These are phyloP conservation scores for Cinclus mexicanus DNA, from an alignment of 2,113 vertebrate genomes.

Conservation along the genomic window DNA sequence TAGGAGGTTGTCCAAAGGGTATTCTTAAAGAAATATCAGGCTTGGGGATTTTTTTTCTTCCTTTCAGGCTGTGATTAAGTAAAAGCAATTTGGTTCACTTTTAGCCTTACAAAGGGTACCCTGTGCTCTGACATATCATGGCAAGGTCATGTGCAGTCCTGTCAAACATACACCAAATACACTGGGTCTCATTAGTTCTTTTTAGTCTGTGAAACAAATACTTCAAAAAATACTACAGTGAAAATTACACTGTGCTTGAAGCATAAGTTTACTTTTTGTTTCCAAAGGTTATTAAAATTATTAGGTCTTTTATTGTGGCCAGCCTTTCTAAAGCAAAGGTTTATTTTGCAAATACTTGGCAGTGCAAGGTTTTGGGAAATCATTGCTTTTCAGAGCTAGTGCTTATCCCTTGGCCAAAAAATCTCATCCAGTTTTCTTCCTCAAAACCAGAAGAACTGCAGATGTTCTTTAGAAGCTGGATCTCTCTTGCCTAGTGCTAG, in stretches of 20 bases:
- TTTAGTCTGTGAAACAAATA: neutral
- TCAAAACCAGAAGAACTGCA: neutral
- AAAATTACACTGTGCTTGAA: neutral
- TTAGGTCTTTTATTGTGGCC: neutral
- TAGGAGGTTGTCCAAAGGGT: neutral
- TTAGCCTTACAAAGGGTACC: neutral
- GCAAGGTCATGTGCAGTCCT: neutral
- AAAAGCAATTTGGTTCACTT: neutral
- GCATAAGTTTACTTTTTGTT: neutral
- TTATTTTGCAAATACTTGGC: neutral
- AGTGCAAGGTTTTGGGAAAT: neutral
- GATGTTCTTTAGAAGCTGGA: neutral
- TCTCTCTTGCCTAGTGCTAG: neutral
- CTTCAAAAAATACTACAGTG: neutral
- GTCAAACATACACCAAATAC: neutral
- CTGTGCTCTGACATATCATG: neutral
- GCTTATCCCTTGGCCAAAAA: neutral
- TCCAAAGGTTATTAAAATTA: neutral
- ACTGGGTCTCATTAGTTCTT: neutral
- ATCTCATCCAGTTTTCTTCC: neutral
- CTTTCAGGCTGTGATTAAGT: neutral
- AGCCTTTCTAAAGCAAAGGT: neutral
- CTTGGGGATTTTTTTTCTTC: neutral
- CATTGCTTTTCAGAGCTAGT: neutral
- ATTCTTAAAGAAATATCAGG: neutral